These are phyloP conservation scores for Epinephelus fuscoguttatus DNA, from an alignment of 2,113 vertebrate species.

Conservation along the genomic window DNA sequence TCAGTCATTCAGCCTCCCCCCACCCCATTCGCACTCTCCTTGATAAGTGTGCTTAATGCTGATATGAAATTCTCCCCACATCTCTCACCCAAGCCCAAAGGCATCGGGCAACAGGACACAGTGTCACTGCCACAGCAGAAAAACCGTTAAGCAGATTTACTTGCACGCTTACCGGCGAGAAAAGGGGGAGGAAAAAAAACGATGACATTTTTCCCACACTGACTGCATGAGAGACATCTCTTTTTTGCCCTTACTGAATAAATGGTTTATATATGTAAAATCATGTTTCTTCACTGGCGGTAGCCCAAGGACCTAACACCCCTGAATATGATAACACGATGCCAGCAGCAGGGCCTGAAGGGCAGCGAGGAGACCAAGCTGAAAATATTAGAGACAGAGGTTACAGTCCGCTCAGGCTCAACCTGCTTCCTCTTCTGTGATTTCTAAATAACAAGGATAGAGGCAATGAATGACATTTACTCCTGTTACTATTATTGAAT, in stretches of 20 bases:
- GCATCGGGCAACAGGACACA: constrained; percentile 78
- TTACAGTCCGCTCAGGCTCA: constrained; percentile 15
- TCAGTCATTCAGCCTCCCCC: background rate
- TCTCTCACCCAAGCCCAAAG: constrained; percentile 73
- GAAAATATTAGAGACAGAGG: constrained; percentile 29
- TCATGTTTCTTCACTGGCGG: constrained; percentile 67
- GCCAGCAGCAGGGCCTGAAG: constrained; percentile 59
- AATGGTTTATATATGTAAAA: constrained; percentile 83
- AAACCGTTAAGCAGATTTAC: constrained; percentile 83
- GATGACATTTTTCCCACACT: constrained; percentile 61
- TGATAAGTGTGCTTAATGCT: constrained; percentile 80
- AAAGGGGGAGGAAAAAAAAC: constrained; percentile 12
- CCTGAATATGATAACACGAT: constrained; percentile 24
- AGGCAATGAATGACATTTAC: constrained; percentile 20
- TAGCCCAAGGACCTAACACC: constrained; percentile 57
- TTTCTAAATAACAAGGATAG: constrained; percentile 31
- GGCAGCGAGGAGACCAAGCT: constrained; percentile 46
- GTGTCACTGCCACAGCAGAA: constrained; percentile 79
- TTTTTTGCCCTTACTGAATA: constrained; percentile 75
- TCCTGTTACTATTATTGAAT: background rate
- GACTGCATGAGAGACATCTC: constrained; percentile 64
- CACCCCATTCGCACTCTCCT: constrained; percentile 26
- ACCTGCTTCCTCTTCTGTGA: constrained; percentile 21
- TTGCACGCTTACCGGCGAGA: constrained; percentile 67
- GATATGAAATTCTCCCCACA: constrained; percentile 80